These are phyloP conservation scores for Anastrepha ludens DNA, from an alignment of 1,140 invertebrate species.

Conservation along the genomic window DNA sequence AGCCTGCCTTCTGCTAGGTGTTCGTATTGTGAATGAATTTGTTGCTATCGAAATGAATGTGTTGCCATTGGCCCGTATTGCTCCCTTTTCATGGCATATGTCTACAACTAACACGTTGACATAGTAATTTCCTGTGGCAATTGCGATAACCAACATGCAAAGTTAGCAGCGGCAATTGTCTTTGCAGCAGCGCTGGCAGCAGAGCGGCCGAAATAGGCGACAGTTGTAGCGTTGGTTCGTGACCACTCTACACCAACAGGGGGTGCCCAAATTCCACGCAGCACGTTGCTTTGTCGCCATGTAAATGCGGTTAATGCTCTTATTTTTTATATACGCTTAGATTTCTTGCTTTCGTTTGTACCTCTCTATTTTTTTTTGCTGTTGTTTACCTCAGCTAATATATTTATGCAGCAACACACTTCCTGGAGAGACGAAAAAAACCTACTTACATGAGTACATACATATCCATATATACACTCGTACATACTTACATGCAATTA, in stretches of 20 bases:
- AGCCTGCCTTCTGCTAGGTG: no score
- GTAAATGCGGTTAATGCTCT: neutral
- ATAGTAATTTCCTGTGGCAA: conserved; percentile 10
- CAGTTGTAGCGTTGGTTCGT: neutral
- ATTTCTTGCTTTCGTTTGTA: neutral
- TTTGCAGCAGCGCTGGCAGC: neutral
- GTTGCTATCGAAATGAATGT: no score
- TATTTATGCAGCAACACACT: conserved; percentile 58
- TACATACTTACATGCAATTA: neutral
- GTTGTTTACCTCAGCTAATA: conserved; percentile 51
- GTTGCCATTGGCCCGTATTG: no score
- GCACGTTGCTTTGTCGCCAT: neutral
- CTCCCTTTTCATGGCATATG: neutral
- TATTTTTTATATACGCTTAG: neutral
- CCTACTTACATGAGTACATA: neutral
- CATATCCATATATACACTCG: neutral
- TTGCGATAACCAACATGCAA: conserved; percentile 7
- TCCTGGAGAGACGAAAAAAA: conserved; percentile 43
- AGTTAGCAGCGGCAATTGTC: neutral
- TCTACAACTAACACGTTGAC: neutral
- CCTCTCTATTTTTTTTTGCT: neutral
- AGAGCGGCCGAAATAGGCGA: neutral
- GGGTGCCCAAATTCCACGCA: neutral
- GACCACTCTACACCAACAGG: no score
- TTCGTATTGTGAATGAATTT: no score